phyloP scores from a whole-genome alignment of 2,888 invertebrate genomes.

The Leptopilina syphax region DNA sequence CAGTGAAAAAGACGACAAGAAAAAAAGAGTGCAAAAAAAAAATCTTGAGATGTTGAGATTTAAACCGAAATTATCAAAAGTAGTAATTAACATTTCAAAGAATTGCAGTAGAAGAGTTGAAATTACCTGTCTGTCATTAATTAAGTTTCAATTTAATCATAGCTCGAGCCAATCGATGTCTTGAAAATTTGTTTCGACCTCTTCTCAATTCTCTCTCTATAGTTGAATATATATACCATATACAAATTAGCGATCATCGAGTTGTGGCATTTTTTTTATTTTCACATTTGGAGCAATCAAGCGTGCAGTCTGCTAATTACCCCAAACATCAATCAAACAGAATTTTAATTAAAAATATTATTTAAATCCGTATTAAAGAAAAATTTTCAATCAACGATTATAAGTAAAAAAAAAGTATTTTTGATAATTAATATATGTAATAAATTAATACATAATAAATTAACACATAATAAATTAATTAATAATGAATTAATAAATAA shows the following conservation, averaged over 20 bases:
- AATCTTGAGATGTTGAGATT: slow-evolving; percentile 61
- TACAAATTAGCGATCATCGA: slow-evolving; percentile 24
- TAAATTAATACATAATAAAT: too few relatives aligned
- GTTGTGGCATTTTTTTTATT: slow-evolving; percentile 42
- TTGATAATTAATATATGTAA: too few relatives aligned
- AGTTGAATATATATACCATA: too few relatives aligned
- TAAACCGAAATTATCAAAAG: slow-evolving; percentile 61
- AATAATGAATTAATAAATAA: too few relatives aligned
- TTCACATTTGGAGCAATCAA: slow-evolving; percentile 33
- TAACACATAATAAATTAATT: too few relatives aligned
- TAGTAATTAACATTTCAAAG: slow-evolving; percentile 65
- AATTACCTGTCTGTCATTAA: slow-evolving; percentile 65
- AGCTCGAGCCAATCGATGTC: slow-evolving; percentile 48
- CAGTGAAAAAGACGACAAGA: not conserved
- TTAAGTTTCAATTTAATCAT: slow-evolving; percentile 62
- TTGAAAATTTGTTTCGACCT: slow-evolving; percentile 45
- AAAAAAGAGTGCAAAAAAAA: not conserved
- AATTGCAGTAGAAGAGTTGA: slow-evolving; percentile 51
- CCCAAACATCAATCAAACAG: slow-evolving; percentile 8
- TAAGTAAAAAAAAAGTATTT: too few relatives aligned
- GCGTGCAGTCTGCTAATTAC: slow-evolving; percentile 32
- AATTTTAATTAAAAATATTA: slow-evolving; percentile 25
- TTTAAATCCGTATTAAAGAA: slow-evolving; percentile 1
- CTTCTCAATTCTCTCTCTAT: slow-evolving; percentile 5
- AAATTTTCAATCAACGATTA: slow-evolving; percentile 18